These are phyloP conservation scores for Ryuthela nishihirai DNA, from an alignment of 2,888 invertebrate genomes.

Conservation along the genomic window DNA sequence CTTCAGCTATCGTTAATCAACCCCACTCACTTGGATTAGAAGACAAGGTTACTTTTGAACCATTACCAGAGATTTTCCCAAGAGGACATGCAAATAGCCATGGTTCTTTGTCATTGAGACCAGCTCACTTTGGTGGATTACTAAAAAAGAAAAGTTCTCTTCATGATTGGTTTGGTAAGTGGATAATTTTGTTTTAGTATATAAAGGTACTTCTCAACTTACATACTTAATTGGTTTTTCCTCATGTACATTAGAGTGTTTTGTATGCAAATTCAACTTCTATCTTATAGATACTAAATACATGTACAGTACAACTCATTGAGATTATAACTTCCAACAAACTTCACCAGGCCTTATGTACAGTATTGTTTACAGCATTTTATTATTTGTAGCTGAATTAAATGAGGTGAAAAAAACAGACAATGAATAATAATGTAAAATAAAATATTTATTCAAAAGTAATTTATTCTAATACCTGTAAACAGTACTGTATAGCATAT, in stretches of 20 bases:
- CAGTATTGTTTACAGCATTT: no score
- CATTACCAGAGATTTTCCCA: conserved; percentile 35
- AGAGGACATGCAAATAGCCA: conserved; percentile 5
- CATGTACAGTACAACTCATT: no score
- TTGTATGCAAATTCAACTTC: neutral
- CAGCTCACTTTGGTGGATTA: conserved; percentile 47
- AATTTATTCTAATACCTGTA: no score
- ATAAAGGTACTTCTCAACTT: neutral
- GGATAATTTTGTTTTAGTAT: neutral
- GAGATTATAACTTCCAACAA: no score
- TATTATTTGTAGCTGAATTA: no score
- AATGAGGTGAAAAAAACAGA: no score
- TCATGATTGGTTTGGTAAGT: conserved; percentile 51
- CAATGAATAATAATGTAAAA: no score
- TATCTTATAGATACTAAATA: no score
- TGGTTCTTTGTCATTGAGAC: conserved; percentile 12
- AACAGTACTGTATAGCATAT: no score
- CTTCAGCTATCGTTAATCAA: conserved; percentile 20
- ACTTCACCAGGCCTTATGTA: no score
- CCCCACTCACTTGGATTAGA: conserved; percentile 18
- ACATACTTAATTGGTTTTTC: no score
- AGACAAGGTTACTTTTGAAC: conserved; percentile 38
- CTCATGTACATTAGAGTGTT: neutral
- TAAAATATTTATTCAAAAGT: no score
- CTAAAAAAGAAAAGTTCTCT: conserved; percentile 49